A percentile compares a stretch with the other conserved stretches of the same genome.
phyloP scores from a whole-genome alignment of 2,113 vertebrate species.

The Bettongia penicillata region DNA sequence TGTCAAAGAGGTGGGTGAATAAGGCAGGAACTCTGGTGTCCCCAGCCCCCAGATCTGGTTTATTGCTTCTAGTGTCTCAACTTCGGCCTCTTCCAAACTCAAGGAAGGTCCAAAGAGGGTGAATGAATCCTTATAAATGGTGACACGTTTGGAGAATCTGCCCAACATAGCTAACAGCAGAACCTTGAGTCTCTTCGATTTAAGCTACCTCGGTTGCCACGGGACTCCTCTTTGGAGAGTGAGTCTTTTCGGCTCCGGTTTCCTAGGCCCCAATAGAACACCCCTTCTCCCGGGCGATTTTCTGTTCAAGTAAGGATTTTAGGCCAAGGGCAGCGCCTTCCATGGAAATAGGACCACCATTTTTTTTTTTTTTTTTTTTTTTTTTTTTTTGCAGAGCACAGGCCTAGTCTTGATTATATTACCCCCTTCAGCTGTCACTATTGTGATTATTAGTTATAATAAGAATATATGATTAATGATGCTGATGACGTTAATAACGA shows the following conservation, averaged over 20 bases:
- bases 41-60: not conserved
- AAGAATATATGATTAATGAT: not conserved
- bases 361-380: not conserved
- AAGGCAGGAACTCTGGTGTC: not conserved
- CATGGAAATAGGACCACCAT: not conserved
- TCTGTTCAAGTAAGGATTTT: not conserved
- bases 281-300: not conserved
- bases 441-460: not conserved
- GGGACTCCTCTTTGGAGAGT: not conserved
- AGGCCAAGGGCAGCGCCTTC: not conserved
- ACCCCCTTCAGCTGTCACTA: not conserved
- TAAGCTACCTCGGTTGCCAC: not conserved
- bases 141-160: not conserved
- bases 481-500: not conserved
- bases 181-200: not conserved
- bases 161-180: not conserved
- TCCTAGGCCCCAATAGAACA: not conserved
- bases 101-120: not conserved
- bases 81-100: not conserved
- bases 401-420: not conserved
- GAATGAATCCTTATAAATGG: not conserved
- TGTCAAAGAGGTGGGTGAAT: not conserved
- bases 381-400: not conserved
- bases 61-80: not conserved
- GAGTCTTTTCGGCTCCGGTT: not conserved